Conservation (phyloP, 2,797 vertebrate genomes). For the Chaetophractus vellerosus region DNA sequence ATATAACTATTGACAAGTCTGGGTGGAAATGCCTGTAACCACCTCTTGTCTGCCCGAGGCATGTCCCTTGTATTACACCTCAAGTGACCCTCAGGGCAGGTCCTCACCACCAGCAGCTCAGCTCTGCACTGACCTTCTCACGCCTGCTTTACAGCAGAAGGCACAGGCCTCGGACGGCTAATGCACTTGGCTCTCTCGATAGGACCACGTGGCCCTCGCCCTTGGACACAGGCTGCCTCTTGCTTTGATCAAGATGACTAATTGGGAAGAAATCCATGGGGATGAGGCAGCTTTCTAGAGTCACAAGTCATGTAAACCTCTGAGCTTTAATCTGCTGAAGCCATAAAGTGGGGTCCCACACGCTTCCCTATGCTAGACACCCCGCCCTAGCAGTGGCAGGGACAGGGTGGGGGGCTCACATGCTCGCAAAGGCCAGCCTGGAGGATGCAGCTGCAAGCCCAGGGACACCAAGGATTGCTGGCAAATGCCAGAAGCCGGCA, state of each 20-base stretch:
- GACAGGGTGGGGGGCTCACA: too few species aligned
- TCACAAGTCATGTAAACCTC: accelerated
- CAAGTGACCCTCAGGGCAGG: background rate
- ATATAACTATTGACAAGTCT: accelerated
- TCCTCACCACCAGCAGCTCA: background rate
- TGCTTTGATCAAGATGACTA: background rate
- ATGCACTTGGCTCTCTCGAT: accelerated
- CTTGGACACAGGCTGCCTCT: too few species aligned
- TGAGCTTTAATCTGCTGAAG: background rate
- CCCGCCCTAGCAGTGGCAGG: accelerated
- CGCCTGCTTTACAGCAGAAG: background rate
- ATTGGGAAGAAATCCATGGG: background rate
- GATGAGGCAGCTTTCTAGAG: background rate
- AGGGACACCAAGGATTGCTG: too few species aligned
- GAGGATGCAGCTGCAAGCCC: too few species aligned
- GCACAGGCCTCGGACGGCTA: accelerated
- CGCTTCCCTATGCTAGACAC: too few species aligned
- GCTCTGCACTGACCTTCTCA: background rate
- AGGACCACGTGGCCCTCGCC: background rate
- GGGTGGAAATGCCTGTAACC: accelerated
- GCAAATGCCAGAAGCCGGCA: too few species aligned
- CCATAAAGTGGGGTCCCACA: background rate
- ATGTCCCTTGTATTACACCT: background rate
- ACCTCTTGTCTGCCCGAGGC: background rate
- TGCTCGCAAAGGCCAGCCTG: too few species aligned